phyloP scores from a whole-genome alignment of 2,888 invertebrate genomes.

The Rhagonycha fulva region DNA sequence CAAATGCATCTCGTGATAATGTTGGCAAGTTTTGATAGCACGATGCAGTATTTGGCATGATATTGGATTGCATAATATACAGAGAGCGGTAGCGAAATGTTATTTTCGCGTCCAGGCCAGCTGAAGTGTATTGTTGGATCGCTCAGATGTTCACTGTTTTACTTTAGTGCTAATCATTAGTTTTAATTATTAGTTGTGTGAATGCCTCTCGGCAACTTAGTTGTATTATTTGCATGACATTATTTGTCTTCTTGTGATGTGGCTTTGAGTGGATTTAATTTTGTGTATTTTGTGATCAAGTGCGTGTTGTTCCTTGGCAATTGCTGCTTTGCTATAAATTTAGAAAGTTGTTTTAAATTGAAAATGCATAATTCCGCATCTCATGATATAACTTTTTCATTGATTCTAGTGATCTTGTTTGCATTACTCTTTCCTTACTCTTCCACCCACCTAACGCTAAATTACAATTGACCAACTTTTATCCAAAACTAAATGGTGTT shows the following conservation, averaged over 20 bases:
- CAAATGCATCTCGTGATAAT: slow-evolving; percentile 22
- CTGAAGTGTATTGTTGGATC: slow-evolving; percentile 36
- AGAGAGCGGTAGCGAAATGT: slow-evolving; percentile 26
- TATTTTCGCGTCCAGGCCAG: slow-evolving; percentile 39
- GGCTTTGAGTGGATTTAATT: slow-evolving; percentile 5
- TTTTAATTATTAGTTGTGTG: slow-evolving; percentile 14
- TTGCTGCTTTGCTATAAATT: slow-evolving; percentile 10
- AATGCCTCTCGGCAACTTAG: slow-evolving; percentile 4
- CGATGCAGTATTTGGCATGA: slow-evolving; percentile 29
- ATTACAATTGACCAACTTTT: background rate
- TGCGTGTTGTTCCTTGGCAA: slow-evolving; percentile 3
- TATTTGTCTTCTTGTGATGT: slow-evolving; percentile 4
- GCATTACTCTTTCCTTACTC: background rate
- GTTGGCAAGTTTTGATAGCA: slow-evolving; percentile 23
- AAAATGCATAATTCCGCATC: background rate
- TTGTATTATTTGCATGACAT: slow-evolving; percentile 4
- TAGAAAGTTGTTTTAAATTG: background rate
- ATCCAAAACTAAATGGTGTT: background rate
- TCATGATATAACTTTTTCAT: background rate
- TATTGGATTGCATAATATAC: slow-evolving; percentile 25
- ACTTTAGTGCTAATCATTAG: slow-evolving; percentile 18
- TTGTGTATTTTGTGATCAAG: background rate
- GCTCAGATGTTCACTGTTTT: slow-evolving; percentile 32
- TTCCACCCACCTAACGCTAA: background rate
- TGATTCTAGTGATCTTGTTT: background rate